Evolutionary conservation across 2,888 invertebrate species (phyloP).

Genomic region (Drosophila fulvimacula): DNA sequence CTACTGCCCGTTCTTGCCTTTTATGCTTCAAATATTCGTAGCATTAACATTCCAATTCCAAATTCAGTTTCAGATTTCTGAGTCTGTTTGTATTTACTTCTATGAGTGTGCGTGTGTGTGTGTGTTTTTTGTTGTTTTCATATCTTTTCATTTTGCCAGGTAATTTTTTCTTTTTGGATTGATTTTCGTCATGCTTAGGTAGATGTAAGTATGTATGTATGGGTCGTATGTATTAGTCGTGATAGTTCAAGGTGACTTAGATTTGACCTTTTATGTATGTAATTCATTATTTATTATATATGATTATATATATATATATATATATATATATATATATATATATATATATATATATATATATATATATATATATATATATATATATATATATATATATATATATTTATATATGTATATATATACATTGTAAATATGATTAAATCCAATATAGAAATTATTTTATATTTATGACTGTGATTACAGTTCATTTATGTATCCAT

Average conservation of each 20-base stretch:
- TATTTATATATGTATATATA: too few relatives aligned
- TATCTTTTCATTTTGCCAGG: constrained; percentile 40
- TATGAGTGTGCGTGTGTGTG: neutral
- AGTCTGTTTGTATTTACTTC: constrained; percentile 21
- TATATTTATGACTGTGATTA: neutral
- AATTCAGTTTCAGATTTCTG: constrained; percentile 43
- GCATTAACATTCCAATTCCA: constrained; percentile 44
- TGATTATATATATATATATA: too few relatives aligned
- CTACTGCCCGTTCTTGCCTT: constrained; percentile 18
- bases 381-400: too few relatives aligned
- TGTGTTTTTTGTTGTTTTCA: constrained; percentile 30
- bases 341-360: neutral
- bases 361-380: neutral
- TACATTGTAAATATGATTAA: too few relatives aligned
- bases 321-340: too few relatives aligned
- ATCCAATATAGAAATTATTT: neutral
- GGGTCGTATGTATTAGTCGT: constrained; percentile 8
- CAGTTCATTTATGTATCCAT: neutral
- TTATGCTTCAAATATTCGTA: constrained; percentile 30
- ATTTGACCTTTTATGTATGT: constrained; percentile 19
- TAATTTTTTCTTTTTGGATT: constrained; percentile 55
- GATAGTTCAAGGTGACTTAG: constrained; percentile 58
- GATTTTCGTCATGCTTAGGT: constrained; percentile 63
- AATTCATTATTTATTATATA: too few relatives aligned
- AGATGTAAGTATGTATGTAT: constrained; percentile 33